These are phyloP conservation scores for Gymnocypris eckloni DNA, from an alignment of 2,797 vertebrate species.

Conservation along the genomic window DNA sequence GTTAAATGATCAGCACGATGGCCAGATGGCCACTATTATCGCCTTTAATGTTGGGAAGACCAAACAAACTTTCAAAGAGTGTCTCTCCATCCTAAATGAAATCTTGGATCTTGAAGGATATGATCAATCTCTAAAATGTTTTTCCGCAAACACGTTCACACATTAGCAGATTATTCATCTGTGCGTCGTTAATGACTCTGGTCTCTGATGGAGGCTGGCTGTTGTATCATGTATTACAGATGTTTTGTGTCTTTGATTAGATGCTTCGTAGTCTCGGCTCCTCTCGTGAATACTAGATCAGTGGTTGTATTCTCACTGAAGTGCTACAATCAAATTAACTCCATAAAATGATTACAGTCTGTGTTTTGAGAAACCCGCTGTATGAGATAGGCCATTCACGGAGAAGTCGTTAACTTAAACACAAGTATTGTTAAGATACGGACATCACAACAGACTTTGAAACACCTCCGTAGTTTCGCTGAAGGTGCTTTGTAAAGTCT, in stretches of 20 bases:
- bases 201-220: neutral
- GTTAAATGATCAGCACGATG: constrained; percentile 13
- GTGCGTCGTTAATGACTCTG: constrained; percentile 11
- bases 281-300: constrained; percentile 36
- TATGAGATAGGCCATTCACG: neutral
- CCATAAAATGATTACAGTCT: neutral
- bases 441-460: constrained; percentile 2
- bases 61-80: neutral
- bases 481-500: neutral
- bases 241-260: constrained; percentile 22
- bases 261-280: constrained; percentile 6
- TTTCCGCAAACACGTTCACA: neutral
- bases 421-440: neutral
- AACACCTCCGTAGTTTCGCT: neutral
- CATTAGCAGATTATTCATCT: constrained; percentile 36
- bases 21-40: constrained; percentile 23
- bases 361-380: neutral
- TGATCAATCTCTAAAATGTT: constrained; percentile 9
- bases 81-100: neutral
- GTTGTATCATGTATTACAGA: constrained; percentile 19
- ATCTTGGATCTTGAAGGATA: neutral
- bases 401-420: neutral
- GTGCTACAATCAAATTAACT: neutral
- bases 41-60: constrained; percentile 1
- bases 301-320: neutral